These are phyloP conservation scores for Labeo catla DNA, from an alignment of 2,113 vertebrate genomes.

Conservation along the genomic window DNA sequence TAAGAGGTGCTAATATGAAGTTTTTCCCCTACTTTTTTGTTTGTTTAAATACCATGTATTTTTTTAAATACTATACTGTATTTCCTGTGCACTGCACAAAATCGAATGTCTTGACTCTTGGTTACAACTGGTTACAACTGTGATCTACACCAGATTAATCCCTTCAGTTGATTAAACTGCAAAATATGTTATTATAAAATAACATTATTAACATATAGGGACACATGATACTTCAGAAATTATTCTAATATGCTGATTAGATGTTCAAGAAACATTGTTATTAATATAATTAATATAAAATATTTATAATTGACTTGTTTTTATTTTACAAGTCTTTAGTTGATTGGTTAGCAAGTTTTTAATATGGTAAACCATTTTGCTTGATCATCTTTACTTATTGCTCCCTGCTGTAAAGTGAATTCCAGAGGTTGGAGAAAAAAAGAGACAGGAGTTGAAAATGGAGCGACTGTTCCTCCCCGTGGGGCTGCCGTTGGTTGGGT, in stretches of 20 bases:
- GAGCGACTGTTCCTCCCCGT: background rate
- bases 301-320: background rate
- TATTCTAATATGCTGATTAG: background rate
- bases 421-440: slow-evolving; percentile 3
- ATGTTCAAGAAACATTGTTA: background rate
- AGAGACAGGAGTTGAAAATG: background rate
- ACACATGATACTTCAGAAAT: background rate
- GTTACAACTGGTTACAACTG: background rate
- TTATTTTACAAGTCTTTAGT: background rate
- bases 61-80: background rate
- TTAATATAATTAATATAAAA: background rate
- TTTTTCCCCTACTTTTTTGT: background rate
- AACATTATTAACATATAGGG: no score
- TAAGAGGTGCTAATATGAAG: background rate
- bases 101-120: background rate
- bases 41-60: background rate
- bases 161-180: no score
- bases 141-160: background rate
- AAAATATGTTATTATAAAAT: no score
- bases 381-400: background rate
- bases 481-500: slow-evolving; percentile 36
- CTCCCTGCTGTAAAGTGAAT: background rate
- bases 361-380: background rate
- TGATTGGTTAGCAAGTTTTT: background rate
- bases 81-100: background rate